phyloP scores from a whole-genome alignment of 2,113 vertebrate genomes.

The Myotis brandtii region DNA sequence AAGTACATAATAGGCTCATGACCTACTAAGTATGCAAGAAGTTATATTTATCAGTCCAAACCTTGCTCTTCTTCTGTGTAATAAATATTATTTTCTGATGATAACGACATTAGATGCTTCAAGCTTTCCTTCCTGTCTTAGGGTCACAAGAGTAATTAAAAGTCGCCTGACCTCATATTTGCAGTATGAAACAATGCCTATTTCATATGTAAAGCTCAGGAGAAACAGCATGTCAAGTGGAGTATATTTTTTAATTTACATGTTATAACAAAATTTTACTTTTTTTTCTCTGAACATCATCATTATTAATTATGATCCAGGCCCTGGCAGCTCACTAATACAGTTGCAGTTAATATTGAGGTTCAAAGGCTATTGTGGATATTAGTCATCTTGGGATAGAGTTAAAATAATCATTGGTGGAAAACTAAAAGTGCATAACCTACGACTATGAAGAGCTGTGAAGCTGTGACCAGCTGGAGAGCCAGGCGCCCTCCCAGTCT shows the following conservation, averaged over 20 bases:
- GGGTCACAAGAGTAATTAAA: slow-evolving; percentile 2
- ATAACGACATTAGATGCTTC: background rate
- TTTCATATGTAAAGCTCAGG: background rate
- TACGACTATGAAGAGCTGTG: background rate
- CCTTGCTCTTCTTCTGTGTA: background rate
- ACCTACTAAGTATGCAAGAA: background rate
- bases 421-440: background rate
- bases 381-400: background rate
- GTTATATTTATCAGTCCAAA: background rate
- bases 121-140: background rate
- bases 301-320: background rate
- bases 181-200: background rate
- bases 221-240: background rate
- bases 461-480: background rate
- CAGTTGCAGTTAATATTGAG: background rate
- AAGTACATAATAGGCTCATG: background rate
- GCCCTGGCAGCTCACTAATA: background rate
- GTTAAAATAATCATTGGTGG: background rate
- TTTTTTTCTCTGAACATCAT: background rate
- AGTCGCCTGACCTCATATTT: background rate
- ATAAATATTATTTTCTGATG: slow-evolving; percentile 11
- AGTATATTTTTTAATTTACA: background rate
- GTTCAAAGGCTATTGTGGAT: background rate
- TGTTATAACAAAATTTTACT: background rate
- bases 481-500: background rate